Base-by-base conservation (phyloP, 2,888 invertebrate species). In the Acronicta leporina region DNA sequence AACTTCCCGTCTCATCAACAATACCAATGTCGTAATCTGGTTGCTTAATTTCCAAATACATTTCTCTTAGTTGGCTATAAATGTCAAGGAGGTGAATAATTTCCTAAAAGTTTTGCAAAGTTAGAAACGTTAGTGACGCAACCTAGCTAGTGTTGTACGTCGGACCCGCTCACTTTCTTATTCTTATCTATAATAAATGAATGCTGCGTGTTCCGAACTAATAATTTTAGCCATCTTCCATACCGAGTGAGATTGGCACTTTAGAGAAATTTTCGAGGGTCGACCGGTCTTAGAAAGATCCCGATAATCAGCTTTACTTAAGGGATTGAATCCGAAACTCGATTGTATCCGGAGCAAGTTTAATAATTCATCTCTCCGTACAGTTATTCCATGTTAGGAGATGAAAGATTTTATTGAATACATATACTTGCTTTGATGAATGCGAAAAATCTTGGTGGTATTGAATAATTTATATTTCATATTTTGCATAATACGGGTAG, bases 291-390 rank as follows among this genome's bases (percentile, higher is more conserved):
- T 85, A 81, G 67, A 85, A 84, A 90, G 87, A 89, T 90, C 88
- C 85, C 88, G 84, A 92, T 92, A 93, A 92, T 92, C 92, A 92
- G 90, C 91, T 92, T 92, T 92, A 91, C 94, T 92, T 93, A 92
- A 92, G 91, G 91, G 91, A 93, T 92, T 92, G 92, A 89, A 90
- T 92, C 88, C 87, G 86, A 89, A 92, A 91, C 87, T 89, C 90
- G 83, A 92, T 92, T 91, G 90, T 91, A 90, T 88, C 89, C 83
- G 80, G 86, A 92, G 91, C 88, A 90, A 91, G 91, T 93, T 93
- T 92, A 94, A 94, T 94, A 93, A 92, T 93, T 92, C 92, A 93
- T 92, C 87, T 87, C 82, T 84, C 80, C 82, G 80, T 84, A 83
- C 83, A 82, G 84, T 83, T 85, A 85, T 84, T 85, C 73, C 70